Conservation (phyloP, 2,888 invertebrate species). For the Phorcus lineatus region DNA sequence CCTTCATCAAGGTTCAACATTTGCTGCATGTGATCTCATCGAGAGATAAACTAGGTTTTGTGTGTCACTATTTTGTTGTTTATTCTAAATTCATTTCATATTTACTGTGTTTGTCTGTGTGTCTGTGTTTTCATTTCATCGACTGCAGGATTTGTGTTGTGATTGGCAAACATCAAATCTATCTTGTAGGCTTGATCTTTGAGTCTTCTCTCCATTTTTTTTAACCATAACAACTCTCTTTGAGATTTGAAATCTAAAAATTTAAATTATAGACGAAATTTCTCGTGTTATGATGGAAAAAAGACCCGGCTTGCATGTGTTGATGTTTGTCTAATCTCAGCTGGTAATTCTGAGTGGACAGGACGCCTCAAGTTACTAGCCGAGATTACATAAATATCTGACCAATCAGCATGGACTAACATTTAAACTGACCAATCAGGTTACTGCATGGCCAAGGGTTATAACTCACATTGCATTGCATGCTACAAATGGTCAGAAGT, state of each 20-base stretch:
- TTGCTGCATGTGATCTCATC: no score
- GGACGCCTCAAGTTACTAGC: conserved; percentile 87
- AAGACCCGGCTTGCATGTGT: conserved; percentile 37
- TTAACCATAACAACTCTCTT: no score
- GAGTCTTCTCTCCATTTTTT: no score
- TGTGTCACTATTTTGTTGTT: no score
- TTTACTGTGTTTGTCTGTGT: not conserved
- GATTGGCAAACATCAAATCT: not conserved
- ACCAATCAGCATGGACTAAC: conserved; percentile 46
- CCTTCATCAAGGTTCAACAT: no score
- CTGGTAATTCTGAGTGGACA: conserved; percentile 96
- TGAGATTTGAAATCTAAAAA: not conserved
- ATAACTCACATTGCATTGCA: no score
- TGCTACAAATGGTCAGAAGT: no score
- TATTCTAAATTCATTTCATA: no score
- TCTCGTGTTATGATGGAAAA: not conserved
- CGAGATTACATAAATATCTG: conserved; percentile 83
- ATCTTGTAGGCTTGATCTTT: not conserved
- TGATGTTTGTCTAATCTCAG: conserved; percentile 90
- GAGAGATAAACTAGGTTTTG: no score
- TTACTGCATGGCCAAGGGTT: no score
- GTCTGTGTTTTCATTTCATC: no score
- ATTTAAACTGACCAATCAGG: conserved; percentile 20
- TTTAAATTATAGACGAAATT: not conserved
- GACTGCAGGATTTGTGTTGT: not conserved